These are phyloP conservation scores for Fulmarus glacialis DNA, from an alignment of 2,113 vertebrate genomes.

Conservation along the genomic window DNA sequence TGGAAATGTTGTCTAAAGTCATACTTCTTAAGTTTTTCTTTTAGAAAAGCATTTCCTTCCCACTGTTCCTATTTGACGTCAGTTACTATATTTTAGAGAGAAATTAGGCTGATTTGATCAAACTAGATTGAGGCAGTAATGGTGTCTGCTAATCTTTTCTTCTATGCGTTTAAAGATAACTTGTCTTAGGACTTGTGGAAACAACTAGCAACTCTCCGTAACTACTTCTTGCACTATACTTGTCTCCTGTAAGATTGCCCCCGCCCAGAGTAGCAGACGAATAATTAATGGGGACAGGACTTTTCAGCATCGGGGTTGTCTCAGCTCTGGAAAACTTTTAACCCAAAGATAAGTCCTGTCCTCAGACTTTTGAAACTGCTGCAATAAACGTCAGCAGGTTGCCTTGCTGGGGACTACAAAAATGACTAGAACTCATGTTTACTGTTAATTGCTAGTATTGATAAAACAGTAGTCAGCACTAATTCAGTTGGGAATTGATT, in stretches of 20 bases:
- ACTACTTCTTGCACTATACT: not conserved
- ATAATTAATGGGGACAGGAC: not conserved
- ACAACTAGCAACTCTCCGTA: not conserved
- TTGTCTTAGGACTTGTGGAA: not conserved
- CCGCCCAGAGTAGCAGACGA: not conserved
- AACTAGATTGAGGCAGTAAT: not conserved
- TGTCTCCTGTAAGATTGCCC: not conserved
- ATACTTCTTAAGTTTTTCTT: not conserved
- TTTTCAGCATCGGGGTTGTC: not conserved
- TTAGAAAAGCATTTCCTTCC: not conserved
- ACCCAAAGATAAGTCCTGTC: not conserved
- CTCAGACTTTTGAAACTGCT: not conserved
- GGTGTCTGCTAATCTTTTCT: not conserved
- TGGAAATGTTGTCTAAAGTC: not conserved
- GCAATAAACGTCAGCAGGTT: not conserved
- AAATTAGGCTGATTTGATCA: not conserved
- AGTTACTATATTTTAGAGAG: not conserved
- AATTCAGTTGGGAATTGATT: not conserved
- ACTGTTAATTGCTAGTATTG: not conserved
- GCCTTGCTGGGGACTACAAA: not conserved
- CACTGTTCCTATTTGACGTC: not conserved
- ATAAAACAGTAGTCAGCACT: not conserved
- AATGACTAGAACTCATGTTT: not conserved
- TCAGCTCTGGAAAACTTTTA: not conserved
- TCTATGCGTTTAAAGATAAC: not conserved